phyloP scores from a whole-genome alignment of 2,888 invertebrate species.

The Trichacis sp. region DNA sequence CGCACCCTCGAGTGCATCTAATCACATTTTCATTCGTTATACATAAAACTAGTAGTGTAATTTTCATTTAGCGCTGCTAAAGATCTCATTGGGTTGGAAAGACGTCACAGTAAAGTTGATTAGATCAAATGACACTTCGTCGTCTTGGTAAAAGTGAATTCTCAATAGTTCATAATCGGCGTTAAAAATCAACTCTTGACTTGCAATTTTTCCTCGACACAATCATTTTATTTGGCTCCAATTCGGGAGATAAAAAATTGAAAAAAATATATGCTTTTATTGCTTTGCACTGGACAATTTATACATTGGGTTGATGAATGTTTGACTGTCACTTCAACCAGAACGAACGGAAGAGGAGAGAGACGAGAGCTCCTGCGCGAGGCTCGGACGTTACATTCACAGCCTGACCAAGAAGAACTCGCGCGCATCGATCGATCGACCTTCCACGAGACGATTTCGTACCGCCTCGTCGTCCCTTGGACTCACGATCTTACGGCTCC shows the following conservation, averaged over 20 bases:
- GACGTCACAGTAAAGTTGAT: constrained; percentile 32
- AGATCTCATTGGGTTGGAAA: constrained; percentile 50
- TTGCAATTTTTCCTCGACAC: too few relatives aligned
- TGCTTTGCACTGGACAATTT: too few relatives aligned
- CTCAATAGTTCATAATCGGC: too few relatives aligned
- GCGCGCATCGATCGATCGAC: constrained; percentile 32
- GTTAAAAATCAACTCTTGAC: too few relatives aligned
- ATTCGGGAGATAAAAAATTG: background rate
- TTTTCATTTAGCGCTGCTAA: constrained; percentile 50
- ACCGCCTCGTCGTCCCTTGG: background rate
- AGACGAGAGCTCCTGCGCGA: constrained; percentile 49
- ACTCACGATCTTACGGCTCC: too few relatives aligned
- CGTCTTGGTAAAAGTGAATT: constrained; percentile 10
- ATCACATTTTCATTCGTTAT: constrained; percentile 63
- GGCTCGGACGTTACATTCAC: constrained; percentile 68
- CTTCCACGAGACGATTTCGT: constrained; percentile 26
- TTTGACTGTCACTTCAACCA: constrained; percentile 21
- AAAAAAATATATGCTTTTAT: background rate
- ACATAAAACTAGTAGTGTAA: constrained; percentile 61
- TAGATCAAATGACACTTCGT: constrained; percentile 18
- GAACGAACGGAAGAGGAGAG: constrained; percentile 31
- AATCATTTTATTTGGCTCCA: too few relatives aligned
- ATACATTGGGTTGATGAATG: background rate
- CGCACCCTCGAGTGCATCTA: constrained; percentile 46
- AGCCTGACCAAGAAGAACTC: constrained; percentile 68